A percentile compares a stretch with the other conserved stretches of the same genome.
These are phyloP conservation scores for Stictocephala bisonia DNA, from an alignment of 2,888 invertebrate species.

Conservation along the genomic window DNA sequence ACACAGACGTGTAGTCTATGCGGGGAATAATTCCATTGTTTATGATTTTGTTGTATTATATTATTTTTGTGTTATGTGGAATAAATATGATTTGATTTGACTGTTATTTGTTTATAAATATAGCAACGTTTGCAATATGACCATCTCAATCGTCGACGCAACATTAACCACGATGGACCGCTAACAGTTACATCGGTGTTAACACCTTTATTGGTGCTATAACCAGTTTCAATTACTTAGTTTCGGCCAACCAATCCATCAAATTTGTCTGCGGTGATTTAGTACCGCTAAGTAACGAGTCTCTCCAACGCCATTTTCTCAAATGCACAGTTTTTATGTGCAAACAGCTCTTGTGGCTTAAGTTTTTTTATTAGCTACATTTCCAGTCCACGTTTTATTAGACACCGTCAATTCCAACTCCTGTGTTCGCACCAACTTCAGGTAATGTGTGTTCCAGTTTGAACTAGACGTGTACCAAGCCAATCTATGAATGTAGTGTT, in stretches of 20 bases:
- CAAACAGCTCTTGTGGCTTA: conserved; percentile 16
- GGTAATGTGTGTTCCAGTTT: neutral
- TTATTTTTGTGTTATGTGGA: too few relatives aligned
- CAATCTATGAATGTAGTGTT: too few relatives aligned
- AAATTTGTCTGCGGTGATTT: conserved; percentile 33
- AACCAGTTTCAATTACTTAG: conserved; percentile 36
- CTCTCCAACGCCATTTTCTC: conserved; percentile 18
- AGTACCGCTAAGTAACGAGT: conserved; percentile 39
- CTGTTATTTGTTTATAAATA: too few relatives aligned
- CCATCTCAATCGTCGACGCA: too few relatives aligned
- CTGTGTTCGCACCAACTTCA: neutral
- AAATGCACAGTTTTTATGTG: conserved; percentile 27
- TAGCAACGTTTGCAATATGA: too few relatives aligned
- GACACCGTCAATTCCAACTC: neutral
- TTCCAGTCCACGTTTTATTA: neutral
- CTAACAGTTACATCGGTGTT: neutral
- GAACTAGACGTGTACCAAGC: conserved; percentile 17
- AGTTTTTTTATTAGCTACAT: conserved; percentile 16
- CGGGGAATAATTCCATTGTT: too few relatives aligned
- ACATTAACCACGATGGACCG: conserved; percentile 2
- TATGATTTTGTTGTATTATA: too few relatives aligned
- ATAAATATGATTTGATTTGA: too few relatives aligned
- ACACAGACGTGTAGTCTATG: too few relatives aligned
- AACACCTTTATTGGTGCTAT: conserved; percentile 30
- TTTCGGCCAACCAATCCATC: conserved; percentile 24